These are phyloP conservation scores for Thamnaconus septentrionalis DNA, from an alignment of 2,113 vertebrate genomes.

Conservation along the genomic window DNA sequence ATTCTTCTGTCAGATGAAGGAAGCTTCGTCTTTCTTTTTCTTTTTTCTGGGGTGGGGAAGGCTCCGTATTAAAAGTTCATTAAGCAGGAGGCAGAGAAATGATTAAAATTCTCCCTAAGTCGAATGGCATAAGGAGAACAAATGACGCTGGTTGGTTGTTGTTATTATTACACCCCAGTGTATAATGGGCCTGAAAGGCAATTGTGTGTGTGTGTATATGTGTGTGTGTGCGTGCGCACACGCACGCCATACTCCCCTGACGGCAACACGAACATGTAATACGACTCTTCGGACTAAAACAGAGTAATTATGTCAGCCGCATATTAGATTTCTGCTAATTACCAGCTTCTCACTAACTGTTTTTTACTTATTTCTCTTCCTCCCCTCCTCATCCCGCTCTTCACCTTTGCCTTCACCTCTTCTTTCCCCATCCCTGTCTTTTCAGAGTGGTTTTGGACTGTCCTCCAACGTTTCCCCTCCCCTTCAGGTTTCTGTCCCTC, in stretches of 20 bases:
- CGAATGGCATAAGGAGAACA: constrained; percentile 28
- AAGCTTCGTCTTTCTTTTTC: too few species aligned
- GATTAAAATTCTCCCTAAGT: constrained; percentile 47
- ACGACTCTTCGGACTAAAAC: constrained; percentile 27
- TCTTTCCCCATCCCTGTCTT: neutral
- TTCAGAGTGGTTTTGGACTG: constrained; percentile 52
- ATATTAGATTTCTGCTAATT: constrained; percentile 25
- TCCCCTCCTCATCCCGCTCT: neutral
- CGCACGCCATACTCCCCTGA: constrained; percentile 13
- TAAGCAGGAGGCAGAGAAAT: constrained; percentile 48
- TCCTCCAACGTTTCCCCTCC: constrained; percentile 52
- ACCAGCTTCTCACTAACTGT: neutral
- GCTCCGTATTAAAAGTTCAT: constrained; percentile 53
- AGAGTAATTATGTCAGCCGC: constrained; percentile 24
- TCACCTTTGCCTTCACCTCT: too few species aligned
- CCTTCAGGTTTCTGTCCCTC: constrained; percentile 44
- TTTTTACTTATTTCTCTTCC: constrained; percentile 5
- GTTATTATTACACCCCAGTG: too few species aligned
- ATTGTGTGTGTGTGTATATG: neutral
- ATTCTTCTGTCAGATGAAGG: too few species aligned
- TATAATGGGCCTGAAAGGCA: too few species aligned
- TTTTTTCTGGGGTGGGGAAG: neutral
- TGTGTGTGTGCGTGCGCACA: constrained; percentile 4
- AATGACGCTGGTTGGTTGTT: too few species aligned
- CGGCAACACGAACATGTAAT: constrained; percentile 38